Evolutionary conservation across 2,113 vertebrate species (phyloP).

Genomic region (Coregonus clupeaformis): DNA sequence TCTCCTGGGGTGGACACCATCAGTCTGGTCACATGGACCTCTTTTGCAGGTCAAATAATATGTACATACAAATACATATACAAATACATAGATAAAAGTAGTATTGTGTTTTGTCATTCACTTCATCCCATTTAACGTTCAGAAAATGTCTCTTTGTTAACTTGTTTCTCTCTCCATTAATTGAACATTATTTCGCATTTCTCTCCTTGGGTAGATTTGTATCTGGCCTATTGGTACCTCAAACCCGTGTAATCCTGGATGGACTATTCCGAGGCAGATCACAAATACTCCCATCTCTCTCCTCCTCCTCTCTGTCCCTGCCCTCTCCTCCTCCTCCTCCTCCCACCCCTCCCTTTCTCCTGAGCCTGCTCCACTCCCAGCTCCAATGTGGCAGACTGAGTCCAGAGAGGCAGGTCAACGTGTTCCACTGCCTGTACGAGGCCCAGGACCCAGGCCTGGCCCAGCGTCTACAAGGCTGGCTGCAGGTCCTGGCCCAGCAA

Average conservation of each 20-base stretch:
- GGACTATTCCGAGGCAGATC: constrained; percentile 37
- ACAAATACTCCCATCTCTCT: constrained; percentile 17
- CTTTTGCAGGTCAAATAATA: constrained; percentile 48
- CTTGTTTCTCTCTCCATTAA: neutral
- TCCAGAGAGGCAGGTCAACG: constrained; percentile 52
- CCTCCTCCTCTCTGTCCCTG: neutral
- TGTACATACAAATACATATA: neutral
- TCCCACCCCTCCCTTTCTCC: neutral
- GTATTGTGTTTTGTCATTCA: neutral
- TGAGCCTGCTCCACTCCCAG: constrained; percentile 46
- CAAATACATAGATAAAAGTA: neutral
- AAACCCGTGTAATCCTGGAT: constrained; percentile 44
- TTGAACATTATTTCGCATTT: neutral
- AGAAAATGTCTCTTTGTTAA: too few relatives aligned
- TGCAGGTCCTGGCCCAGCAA: constrained; percentile 38
- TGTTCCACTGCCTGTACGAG: constrained; percentile 57
- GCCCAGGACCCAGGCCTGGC: constrained; percentile 46
- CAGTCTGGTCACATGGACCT: constrained; percentile 60
- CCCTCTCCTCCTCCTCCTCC: neutral
- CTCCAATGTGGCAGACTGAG: constrained; percentile 30
- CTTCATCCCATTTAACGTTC: neutral
- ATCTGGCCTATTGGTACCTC: constrained; percentile 51
- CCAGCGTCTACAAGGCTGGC: constrained; percentile 34
- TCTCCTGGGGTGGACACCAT: constrained; percentile 41
- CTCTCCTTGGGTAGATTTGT: constrained; percentile 40